phyloP scores from a whole-genome alignment of 2,113 vertebrate genomes.

The Plecturocebus donacophilus region DNA sequence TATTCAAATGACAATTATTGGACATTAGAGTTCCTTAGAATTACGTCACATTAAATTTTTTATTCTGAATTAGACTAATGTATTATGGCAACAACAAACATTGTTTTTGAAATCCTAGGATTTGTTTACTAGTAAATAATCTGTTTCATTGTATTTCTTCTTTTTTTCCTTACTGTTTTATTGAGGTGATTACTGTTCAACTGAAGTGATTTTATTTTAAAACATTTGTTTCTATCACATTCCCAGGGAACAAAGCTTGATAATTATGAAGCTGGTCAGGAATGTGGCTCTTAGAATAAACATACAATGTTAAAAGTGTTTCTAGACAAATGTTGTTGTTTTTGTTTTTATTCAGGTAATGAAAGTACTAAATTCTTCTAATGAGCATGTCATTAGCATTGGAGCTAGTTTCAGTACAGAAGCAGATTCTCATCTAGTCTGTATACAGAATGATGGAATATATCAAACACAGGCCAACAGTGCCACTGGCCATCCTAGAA shows the following conservation, averaged over 20 bases:
- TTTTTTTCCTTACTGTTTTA: conserved; percentile 19
- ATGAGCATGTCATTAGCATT: conserved; percentile 96
- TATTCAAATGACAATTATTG: not conserved
- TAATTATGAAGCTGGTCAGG: not conserved
- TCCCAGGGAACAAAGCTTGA: not conserved
- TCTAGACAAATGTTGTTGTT: conserved; percentile 14
- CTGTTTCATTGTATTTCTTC: not conserved
- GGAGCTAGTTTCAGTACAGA: conserved; percentile 92
- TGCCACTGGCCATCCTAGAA: conserved; percentile 89
- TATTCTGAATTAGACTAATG: conserved; percentile 22
- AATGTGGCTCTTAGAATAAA: not conserved
- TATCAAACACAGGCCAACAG: conserved; percentile 95
- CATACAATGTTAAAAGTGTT: not conserved
- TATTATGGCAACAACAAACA: conserved; percentile 12
- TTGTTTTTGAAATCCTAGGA: conserved; percentile 38
- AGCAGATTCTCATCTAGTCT: conserved; percentile 96
- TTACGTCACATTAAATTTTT: conserved; percentile 5
- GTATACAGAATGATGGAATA: conserved; percentile 91
- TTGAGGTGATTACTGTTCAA: not conserved
- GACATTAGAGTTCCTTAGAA: conserved; percentile 31
- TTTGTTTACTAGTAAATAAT: conserved; percentile 12
- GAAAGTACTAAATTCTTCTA: conserved; percentile 92
- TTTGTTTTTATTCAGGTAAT: conserved; percentile 87
- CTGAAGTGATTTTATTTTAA: conserved; percentile 17
- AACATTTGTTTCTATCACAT: not conserved